Evolutionary conservation across 2,888 invertebrate species (phyloP), one percentile per base, ranked within the genome.

Genomic region (Pterostichus madidus): DNA sequence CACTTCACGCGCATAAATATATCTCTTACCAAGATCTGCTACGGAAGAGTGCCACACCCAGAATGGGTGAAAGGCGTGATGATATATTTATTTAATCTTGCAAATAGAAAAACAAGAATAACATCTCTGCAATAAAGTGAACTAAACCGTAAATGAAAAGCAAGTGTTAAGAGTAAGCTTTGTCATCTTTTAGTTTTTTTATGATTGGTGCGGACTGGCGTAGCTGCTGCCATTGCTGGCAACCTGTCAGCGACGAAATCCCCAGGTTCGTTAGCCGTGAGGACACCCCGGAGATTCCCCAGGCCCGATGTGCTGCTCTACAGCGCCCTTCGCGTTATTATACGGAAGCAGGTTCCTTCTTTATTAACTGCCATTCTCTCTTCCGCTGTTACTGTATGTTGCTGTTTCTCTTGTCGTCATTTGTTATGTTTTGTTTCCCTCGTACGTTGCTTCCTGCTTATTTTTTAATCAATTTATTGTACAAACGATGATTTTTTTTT

Each of bases 221-320:
- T 24, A 2, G 24, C 24, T 24, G 24, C 49, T 49, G 49, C 49
- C 49, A 49, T 6, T 64, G 64, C 64, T 35, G 32, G n/a, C 64
- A 64, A 44, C 68, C 39, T 71, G 68, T 71, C 44, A 71, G 68
- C 68, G 68, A 71, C n/a, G 44, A 75, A 75, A 75, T 75, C 75
- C 75, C 73, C 32, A 15, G 53, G 52, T 75, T 75, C 75, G 75
- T 75, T 75, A 75, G 75, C 32, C 53, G 52, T 49, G 32, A 75
- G 17, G 52, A 52, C n/a, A 52, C 73, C 46, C 10, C 5, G 44
- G 75, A 44, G 53, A 75, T 32, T 75, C 52, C 8, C n/a, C 68
- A 44, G 17, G 39, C 68, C 35, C 15, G 11, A 32, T 68, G 59
- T 64, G n/a, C 75, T 15, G 24, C 24, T 24, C 1, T 24, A 32